Evolutionary conservation across 2,888 invertebrate species (phyloP).

Genomic region (Eilema depressum): DNA sequence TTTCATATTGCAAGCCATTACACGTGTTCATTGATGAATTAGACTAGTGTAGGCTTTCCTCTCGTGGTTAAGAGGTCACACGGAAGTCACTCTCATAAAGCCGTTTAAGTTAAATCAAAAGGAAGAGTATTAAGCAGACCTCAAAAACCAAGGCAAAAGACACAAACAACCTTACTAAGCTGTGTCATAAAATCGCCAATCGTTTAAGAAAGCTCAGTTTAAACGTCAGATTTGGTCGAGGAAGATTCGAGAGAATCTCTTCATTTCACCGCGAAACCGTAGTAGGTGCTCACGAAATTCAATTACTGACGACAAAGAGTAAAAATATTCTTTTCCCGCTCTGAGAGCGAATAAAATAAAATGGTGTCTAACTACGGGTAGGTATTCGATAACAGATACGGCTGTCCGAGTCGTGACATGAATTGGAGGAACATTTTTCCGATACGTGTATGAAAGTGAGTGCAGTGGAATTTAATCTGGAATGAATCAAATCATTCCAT

Average conservation of each 20-base stretch:
- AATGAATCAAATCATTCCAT: slow-evolving; percentile 34
- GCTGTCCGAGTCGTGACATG: slow-evolving; percentile 59
- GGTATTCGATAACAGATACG: slow-evolving; percentile 60
- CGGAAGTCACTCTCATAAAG: no score
- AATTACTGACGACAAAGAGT: slow-evolving; percentile 73
- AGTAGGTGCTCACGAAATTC: slow-evolving; percentile 68
- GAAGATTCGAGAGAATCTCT: slow-evolving; percentile 43
- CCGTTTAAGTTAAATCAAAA: no score
- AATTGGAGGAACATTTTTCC: slow-evolving; percentile 59
- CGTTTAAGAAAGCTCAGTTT: slow-evolving; percentile 23
- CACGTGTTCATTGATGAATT: background rate
- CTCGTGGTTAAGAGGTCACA: no score
- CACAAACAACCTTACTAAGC: background rate
- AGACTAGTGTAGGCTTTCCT: background rate
- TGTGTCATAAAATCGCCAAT: background rate
- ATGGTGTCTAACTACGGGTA: slow-evolving; percentile 65
- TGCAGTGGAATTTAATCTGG: slow-evolving; percentile 41
- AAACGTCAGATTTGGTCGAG: slow-evolving; percentile 40
- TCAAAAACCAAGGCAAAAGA: background rate
- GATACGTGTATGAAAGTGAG: slow-evolving; percentile 54
- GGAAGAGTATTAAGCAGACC: no score
- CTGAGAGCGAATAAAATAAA: slow-evolving; percentile 65
- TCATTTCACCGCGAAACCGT: slow-evolving; percentile 54
- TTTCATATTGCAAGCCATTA: background rate
- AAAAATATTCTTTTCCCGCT: slow-evolving; percentile 65